Base-by-base conservation (phyloP, 2,113 vertebrate genomes). In the Burhinus bistriatus region DNA sequence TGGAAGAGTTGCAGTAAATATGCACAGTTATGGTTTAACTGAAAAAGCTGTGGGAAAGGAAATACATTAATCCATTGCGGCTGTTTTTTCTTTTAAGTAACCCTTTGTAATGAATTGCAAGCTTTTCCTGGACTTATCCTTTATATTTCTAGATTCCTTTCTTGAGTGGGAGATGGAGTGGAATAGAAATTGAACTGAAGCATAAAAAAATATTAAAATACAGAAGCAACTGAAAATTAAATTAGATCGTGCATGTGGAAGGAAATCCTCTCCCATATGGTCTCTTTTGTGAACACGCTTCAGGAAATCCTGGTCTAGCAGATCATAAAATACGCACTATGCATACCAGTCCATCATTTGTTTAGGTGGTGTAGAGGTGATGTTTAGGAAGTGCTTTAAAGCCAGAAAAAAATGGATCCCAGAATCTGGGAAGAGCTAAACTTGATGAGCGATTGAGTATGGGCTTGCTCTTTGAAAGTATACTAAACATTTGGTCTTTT, bases 1-100 rank as follows among this genome's bases (percentile, higher is more conserved):
- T 93, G 91, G 85, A 84, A 68, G 80, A 61, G 44, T 42, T 75
- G 92, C 62, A 38, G 87, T 94, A 96, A 93, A 97, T 94, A 83
- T 1, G 55, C 57, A 34, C 29, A 83, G 92, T 80, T 97, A 94
- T 93, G 93, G 83, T 95, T 96, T 93, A 91, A 97, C 29, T 51
- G 87, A 89, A 91, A 94, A 92, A 95, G 66, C 90, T 96, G 78
- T 96, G 96, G 95, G 96, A 96, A 97, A 96, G 92, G 94, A 96
- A 97, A 96, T 88, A 79, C 87, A 54, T 92, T 96, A 95, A 96
- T 97, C 95, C 83, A 38, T n/a, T 83, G 71, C 0, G 81, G 90
- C 95, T 97, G 83, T 34, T 92, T 90, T 92, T 95, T 54, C 90
- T 97, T 96, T 97, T 66, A 96, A 94, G 92, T 96, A 80, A 96